These are phyloP conservation scores for Coryphaenoides rupestris DNA, from an alignment of 2,113 vertebrate species.

Conservation along the genomic window DNA sequence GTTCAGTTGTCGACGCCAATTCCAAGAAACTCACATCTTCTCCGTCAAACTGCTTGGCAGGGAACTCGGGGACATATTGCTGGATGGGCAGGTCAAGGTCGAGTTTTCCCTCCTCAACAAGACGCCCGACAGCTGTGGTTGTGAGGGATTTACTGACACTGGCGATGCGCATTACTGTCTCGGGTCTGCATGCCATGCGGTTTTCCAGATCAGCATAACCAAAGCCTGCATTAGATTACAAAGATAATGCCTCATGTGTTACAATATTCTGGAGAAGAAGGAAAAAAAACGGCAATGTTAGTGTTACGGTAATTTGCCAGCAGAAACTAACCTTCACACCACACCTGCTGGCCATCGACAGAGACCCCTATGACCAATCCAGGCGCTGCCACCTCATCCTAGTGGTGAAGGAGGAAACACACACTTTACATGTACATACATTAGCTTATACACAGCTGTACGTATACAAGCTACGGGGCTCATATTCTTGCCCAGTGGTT, in stretches of 20 bases:
- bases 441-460: too few relatives aligned
- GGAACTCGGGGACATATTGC: constrained; percentile 93
- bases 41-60: constrained; percentile 88
- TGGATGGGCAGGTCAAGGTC: constrained; percentile 91
- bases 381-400: constrained; percentile 91
- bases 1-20: too few relatives aligned
- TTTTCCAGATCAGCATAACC: constrained; percentile 95
- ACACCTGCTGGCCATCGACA: constrained; percentile 87
- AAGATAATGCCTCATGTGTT: background rate
- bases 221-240: constrained; percentile 70
- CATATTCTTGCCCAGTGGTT: too few relatives aligned
- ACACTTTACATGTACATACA: constrained; percentile 4
- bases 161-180: constrained; percentile 91
- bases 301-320: background rate
- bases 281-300: background rate
- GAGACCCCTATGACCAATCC: constrained; percentile 91
- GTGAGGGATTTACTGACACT: constrained; percentile 97
- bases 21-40: constrained; percentile 77
- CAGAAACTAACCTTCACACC: constrained; percentile 85
- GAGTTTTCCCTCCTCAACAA: constrained; percentile 88
- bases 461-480: too few relatives aligned
- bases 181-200: constrained; percentile 81
- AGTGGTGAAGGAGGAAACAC: constrained; percentile 14
- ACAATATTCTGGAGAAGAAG: background rate
- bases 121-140: constrained; percentile 83